Evolutionary conservation across 2,113 vertebrate genomes (phyloP), one percentile per base, ranked within the genome.

Genomic region (Istiophorus platypterus): DNA sequence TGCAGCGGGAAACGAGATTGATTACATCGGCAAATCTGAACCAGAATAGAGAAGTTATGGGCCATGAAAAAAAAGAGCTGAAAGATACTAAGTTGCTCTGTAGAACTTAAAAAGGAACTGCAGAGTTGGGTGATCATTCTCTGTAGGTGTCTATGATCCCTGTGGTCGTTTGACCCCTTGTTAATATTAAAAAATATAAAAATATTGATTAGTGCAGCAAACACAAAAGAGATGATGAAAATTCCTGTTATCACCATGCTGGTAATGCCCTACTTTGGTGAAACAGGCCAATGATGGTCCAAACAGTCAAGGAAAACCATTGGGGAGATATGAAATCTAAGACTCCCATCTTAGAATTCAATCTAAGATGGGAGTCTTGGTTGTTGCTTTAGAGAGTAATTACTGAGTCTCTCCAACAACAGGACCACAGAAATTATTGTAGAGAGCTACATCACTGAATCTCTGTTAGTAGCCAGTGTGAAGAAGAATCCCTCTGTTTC

Each of bases 171-270:
- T 57, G 9, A 74, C 1, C 22, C 10, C 24, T n/a, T 56, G n/a
- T 27, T 14, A 17, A 85, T 27, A n/a, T 42, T n/a, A 22, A 51
- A 59, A 72, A 17, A 85, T 27, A n/a, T 42, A 27, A 22, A 51
- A 59, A 72, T 18, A 71, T 52, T 29, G 29, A 75, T 45, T 31
- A 20, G 15, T 61, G 27, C n/a, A 73, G 37, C 62, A n/a, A n/a
- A 45, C 56, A 72, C 26, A 86, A 37, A 51, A 24, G 0, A 37
- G 8, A 20, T 11, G 10, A 72, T 69, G 18, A 58, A 24, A 63
- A 27, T 69, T 62, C 77, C 34, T 22, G 13, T 61, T 20, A 75
- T 83, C 57, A 67, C 34, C 13, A 86, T 85, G 76, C 79, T 37
- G 31, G 51, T 82, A 10, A 20, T 74, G 76, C 12, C 0, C 27